Evolutionary conservation across 23 tunicate genomes (phyloP).

Genomic region (Trididemnum nubilum): DNA sequence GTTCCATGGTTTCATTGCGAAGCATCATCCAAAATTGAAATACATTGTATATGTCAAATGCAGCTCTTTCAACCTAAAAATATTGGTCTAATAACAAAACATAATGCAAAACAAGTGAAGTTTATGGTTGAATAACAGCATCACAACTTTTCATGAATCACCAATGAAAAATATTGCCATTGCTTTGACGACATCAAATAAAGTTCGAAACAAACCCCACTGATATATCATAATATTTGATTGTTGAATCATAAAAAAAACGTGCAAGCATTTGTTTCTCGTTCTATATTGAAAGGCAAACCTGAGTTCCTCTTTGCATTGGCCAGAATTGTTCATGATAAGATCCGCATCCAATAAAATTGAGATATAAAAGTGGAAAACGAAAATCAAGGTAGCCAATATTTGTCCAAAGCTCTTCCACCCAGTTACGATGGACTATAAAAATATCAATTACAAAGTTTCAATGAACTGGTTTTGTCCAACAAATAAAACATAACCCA

Average conservation of each 20-base stretch:
- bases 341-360: slow-evolving; percentile 54
- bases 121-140: too few relatives aligned
- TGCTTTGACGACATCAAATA: too few relatives aligned
- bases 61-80: slow-evolving; percentile 54
- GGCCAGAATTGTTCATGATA: slow-evolving; percentile 66
- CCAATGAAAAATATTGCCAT: too few relatives aligned
- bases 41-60: slow-evolving; percentile 40
- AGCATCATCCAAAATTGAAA: slow-evolving; percentile 48
- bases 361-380: slow-evolving; percentile 33
- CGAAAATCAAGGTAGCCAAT: slow-evolving; percentile 61
- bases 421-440: slow-evolving; percentile 67
- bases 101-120: too few relatives aligned
- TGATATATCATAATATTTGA: too few relatives aligned
- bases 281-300: too few relatives aligned
- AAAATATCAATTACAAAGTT: background rate
- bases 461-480: slow-evolving; percentile 42
- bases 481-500: slow-evolving; percentile 45
- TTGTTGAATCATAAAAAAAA: too few relatives aligned
- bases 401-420: slow-evolving; percentile 57
- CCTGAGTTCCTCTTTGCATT: slow-evolving; percentile 48
- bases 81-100: background rate
- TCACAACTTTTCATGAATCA: too few relatives aligned
- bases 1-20: slow-evolving; percentile 40
- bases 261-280: too few relatives aligned
- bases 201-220: too few relatives aligned